A percentile compares a stretch with the other conserved stretches of the same genome.
phyloP scores from a whole-genome alignment of 1,140 invertebrate species.

The Eupristina koningsbergeri region DNA sequence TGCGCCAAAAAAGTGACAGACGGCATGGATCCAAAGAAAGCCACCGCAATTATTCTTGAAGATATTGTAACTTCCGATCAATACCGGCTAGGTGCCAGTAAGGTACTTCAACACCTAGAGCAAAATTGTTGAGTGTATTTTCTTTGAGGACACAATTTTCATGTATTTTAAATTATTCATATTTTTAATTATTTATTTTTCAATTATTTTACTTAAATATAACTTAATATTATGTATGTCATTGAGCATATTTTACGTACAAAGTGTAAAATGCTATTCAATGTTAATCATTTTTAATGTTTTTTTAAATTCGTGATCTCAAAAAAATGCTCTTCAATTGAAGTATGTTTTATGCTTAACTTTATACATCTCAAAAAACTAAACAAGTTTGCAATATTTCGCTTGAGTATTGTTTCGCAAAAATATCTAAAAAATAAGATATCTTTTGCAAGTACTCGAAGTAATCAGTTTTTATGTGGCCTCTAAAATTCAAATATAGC shows the following conservation, averaged over 20 bases:
- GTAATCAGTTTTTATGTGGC: neutral
- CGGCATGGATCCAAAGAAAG: slow-evolving; percentile 84
- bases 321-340: neutral
- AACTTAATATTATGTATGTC: neutral
- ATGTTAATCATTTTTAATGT: neutral
- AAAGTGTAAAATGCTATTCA: neutral
- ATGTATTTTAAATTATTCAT: neutral
- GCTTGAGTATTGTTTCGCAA: neutral
- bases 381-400: neutral
- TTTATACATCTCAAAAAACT: neutral
- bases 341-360: neutral
- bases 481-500: neutral
- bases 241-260: neutral
- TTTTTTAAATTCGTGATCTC: neutral
- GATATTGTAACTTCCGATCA: slow-evolving; percentile 91
- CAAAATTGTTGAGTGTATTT: neutral
- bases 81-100: slow-evolving; percentile 96
- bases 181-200: neutral
- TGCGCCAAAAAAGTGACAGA: slow-evolving; percentile 85
- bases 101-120: slow-evolving; percentile 78
- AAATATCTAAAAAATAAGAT: neutral
- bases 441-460: neutral
- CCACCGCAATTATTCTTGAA: slow-evolving; percentile 91
- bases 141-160: neutral
- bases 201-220: too few relatives aligned